phyloP scores from a whole-genome alignment of 2,797 vertebrate species.

The Micropoecilia bifurca region DNA sequence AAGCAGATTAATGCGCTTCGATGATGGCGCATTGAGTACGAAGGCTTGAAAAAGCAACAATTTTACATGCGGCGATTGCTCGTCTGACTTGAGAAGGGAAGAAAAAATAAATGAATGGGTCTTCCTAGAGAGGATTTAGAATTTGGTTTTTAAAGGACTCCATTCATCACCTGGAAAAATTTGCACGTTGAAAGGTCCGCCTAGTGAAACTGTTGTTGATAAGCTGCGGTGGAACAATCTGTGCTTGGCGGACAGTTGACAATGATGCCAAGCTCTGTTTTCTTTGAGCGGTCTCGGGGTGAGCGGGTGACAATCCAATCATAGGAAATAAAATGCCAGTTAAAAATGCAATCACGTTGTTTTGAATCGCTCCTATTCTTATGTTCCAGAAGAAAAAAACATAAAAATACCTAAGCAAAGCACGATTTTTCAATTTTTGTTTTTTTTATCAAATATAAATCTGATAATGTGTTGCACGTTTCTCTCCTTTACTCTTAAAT shows the following conservation, averaged over 20 bases:
- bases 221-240: background rate
- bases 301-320: background rate
- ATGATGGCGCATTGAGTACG: background rate
- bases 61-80: background rate
- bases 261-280: slow-evolving; percentile 1
- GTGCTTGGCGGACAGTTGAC: background rate
- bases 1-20: background rate
- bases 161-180: background rate
- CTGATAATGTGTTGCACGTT: background rate
- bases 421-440: background rate
- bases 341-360: background rate
- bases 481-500: background rate
- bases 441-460: background rate
- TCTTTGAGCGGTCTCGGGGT: background rate
- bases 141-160: background rate
- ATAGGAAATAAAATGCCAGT: background rate
- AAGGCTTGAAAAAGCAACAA: background rate
- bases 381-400: background rate
- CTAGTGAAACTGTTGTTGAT: background rate
- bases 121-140: background rate
- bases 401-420: background rate
- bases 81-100: background rate
- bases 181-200: background rate
- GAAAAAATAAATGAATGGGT: background rate
- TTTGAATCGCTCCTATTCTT: background rate